Conservation (phyloP, 2,888 invertebrate genomes). For the Dendrolimus pini region DNA sequence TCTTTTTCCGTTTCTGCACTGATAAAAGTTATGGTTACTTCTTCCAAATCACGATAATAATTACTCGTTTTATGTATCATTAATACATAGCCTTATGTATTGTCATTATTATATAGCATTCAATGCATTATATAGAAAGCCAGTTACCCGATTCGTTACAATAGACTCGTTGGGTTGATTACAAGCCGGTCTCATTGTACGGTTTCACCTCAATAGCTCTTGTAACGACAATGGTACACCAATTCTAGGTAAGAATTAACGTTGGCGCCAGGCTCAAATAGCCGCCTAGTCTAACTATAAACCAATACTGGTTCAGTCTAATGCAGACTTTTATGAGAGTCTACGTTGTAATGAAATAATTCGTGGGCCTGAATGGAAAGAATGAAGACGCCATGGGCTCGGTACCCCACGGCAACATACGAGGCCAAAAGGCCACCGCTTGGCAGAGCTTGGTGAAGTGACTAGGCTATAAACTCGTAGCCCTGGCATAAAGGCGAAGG, state of each 20-base stretch:
- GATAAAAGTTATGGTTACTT: no score
- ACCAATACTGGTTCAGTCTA: neutral
- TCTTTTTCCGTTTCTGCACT: no score
- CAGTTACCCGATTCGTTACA: constrained; percentile 35
- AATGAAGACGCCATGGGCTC: no score
- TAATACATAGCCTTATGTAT: neutral
- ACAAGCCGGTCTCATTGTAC: constrained; percentile 41
- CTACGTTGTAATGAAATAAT: no score
- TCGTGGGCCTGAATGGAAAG: no score
- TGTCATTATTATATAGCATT: neutral
- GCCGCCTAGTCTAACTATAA: neutral
- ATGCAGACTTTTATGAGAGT: neutral
- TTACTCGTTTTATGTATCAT: no score
- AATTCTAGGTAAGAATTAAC: constrained; percentile 18
- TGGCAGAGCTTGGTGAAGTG: no score
- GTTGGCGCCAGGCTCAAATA: neutral
- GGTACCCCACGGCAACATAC: no score
- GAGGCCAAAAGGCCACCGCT: no score
- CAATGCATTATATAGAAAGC: constrained; percentile 25
- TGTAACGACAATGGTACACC: constrained; percentile 25
- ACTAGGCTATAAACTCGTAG: no score
- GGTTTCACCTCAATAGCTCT: constrained; percentile 31
- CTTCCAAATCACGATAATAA: no score
- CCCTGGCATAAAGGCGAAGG: no score
- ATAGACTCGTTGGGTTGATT: constrained; percentile 49